Conservation (phyloP, 1,140 invertebrate species). For the Mizuhopecten yessoensis region DNA sequence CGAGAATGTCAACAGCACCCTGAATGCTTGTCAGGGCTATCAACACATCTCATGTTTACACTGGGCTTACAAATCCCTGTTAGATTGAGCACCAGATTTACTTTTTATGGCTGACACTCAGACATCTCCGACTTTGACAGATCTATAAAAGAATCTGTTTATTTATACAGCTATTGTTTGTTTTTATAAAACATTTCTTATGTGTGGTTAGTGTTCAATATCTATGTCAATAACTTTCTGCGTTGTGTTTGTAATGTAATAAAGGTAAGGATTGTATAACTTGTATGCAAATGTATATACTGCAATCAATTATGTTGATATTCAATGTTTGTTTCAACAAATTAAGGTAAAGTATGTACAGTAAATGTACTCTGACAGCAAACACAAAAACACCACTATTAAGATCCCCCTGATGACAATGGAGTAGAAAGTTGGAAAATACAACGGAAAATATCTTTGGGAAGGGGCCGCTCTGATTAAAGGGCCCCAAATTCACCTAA, state of each 20-base stretch:
- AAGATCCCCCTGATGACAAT: too few species aligned
- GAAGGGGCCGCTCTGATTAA: too few species aligned
- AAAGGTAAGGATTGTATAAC: too few species aligned
- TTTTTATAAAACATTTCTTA: background rate
- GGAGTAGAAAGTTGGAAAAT: too few species aligned
- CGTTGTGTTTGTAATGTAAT: background rate
- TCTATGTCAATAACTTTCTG: background rate
- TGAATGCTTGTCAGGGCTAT: background rate
- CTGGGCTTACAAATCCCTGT: conserved; percentile 8
- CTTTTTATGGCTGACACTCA: background rate
- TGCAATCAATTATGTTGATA: too few species aligned
- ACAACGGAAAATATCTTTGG: too few species aligned
- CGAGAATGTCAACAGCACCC: background rate
- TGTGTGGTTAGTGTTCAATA: background rate
- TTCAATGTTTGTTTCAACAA: background rate
- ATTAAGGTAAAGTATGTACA: too few species aligned
- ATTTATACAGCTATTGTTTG: conserved; percentile 8
- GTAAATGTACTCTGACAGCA: background rate
- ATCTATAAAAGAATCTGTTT: background rate
- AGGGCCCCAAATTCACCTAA: too few species aligned
- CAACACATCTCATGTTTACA: conserved; percentile 19
- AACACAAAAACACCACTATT: background rate
- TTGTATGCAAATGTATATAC: background rate
- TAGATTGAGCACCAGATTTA: background rate
- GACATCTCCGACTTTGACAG: background rate